These are phyloP conservation scores for Colistium nudipinnis DNA, from an alignment of 2,113 vertebrate species.

Conservation along the genomic window DNA sequence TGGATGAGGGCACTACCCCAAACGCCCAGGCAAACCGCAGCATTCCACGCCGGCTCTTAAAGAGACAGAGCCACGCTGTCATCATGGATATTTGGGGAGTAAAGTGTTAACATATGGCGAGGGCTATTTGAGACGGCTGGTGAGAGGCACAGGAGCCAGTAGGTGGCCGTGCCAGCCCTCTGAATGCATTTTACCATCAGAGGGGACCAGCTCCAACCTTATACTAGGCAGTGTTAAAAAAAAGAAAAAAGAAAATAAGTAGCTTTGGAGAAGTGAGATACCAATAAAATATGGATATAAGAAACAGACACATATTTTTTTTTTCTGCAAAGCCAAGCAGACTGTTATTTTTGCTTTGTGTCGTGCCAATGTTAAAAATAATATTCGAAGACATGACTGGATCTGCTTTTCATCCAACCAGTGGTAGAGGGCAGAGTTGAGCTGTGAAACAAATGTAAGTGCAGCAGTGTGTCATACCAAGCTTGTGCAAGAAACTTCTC, in stretches of 20 bases:
- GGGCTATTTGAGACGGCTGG: conserved; percentile 52
- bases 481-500: conserved; percentile 16
- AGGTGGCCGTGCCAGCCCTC: conserved; percentile 57
- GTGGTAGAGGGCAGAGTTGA: conserved; percentile 83
- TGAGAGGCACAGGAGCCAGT: conserved; percentile 56
- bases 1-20: conserved; percentile 78
- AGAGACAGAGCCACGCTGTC: conserved; percentile 76
- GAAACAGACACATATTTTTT: not conserved
- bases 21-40: conserved; percentile 79
- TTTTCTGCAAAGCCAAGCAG: not conserved
- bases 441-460: conserved; percentile 62
- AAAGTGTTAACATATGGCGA: conserved; percentile 79
- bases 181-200: conserved; percentile 16
- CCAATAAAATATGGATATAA: not conserved
- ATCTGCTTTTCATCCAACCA: conserved; percentile 32
- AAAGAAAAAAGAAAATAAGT: not conserved
- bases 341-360: not conserved
- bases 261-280: not conserved
- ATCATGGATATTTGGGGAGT: conserved; percentile 68
- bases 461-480: conserved; percentile 7
- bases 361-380: not conserved
- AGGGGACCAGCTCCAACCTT: not conserved
- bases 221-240: not conserved
- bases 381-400: not conserved
- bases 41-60: conserved; percentile 79